A percentile compares a stretch with the other conserved stretches of the same genome.
Evolutionary conservation across 2,797 vertebrate species (phyloP).

Genomic region (Aratinga solstitialis): DNA sequence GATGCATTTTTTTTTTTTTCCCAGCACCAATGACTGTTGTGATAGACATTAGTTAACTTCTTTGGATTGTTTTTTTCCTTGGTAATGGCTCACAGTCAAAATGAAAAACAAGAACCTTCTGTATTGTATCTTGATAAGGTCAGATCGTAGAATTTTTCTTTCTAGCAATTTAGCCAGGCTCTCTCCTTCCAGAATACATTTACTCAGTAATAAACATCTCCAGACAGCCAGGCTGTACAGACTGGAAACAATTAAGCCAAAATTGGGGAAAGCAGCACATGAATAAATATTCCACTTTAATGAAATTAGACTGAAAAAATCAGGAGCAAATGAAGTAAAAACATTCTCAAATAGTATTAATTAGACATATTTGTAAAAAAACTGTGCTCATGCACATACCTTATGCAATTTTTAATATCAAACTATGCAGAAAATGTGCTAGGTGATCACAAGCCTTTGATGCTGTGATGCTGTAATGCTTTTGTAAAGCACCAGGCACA

Average conservation of each 20-base stretch:
- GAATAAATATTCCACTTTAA: slow-evolving; percentile 44
- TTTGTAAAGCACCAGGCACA: not conserved
- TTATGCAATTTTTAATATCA: not conserved
- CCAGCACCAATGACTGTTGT: not conserved
- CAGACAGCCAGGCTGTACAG: slow-evolving; percentile 43
- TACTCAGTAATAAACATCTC: slow-evolving; percentile 61
- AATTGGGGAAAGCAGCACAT: slow-evolving; percentile 32
- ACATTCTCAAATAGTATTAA: slow-evolving; percentile 16
- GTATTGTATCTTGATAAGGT: slow-evolving; percentile 60
- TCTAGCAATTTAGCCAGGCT: slow-evolving; percentile 48
- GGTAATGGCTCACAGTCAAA: not conserved
- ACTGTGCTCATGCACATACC: not conserved
- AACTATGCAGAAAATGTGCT: not conserved
- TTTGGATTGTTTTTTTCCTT: not conserved
- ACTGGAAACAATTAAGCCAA: slow-evolving; percentile 63
- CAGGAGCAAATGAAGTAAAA: slow-evolving; percentile 5
- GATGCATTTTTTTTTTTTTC: fast-evolving
- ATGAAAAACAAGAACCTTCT: slow-evolving; percentile 69
- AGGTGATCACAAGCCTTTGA: not conserved
- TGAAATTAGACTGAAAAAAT: slow-evolving; percentile 33
- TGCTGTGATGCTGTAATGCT: not conserved
- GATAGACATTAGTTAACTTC: slow-evolving; percentile 24
- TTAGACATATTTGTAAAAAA: slow-evolving; percentile 14
- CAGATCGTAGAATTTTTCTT: slow-evolving; percentile 58
- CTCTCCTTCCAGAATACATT: slow-evolving; percentile 63